Conservation (phyloP, 2,113 vertebrate genomes). For the Athene cunicularia region DNA sequence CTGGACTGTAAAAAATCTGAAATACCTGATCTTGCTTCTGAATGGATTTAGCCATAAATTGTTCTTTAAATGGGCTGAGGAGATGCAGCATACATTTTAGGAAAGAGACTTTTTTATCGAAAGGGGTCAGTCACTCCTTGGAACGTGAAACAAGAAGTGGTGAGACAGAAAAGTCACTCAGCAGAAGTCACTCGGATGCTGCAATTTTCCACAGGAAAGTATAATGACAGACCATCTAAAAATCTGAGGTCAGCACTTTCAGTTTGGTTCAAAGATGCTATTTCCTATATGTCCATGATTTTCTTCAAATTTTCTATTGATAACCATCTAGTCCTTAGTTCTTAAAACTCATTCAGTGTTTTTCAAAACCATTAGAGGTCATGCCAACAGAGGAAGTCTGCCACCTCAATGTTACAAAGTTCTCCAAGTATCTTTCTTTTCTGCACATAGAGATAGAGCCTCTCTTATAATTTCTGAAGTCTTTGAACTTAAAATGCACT, state of each 20-base stretch:
- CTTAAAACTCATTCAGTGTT: not conserved
- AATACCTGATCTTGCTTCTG: not conserved
- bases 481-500: not conserved
- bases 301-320: not conserved
- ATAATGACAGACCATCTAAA: not conserved
- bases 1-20: not conserved
- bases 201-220: not conserved
- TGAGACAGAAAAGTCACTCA: not conserved
- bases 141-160: not conserved
- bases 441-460: not conserved
- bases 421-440: slow-evolving; percentile 44
- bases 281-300: not conserved
- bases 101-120: not conserved
- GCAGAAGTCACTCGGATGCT: not conserved
- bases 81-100: not conserved
- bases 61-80: not conserved
- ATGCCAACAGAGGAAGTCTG: not conserved
- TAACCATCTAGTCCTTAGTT: not conserved
- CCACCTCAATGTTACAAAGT: not conserved
- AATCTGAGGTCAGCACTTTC: slow-evolving; percentile 1
- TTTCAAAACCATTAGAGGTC: not conserved
- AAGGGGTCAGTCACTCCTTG: not conserved
- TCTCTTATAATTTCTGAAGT: slow-evolving; percentile 18
- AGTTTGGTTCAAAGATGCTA: not conserved
- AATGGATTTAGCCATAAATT: not conserved